phyloP scores from a whole-genome alignment of 2,113 vertebrate species.

The Danionella cerebrum region DNA sequence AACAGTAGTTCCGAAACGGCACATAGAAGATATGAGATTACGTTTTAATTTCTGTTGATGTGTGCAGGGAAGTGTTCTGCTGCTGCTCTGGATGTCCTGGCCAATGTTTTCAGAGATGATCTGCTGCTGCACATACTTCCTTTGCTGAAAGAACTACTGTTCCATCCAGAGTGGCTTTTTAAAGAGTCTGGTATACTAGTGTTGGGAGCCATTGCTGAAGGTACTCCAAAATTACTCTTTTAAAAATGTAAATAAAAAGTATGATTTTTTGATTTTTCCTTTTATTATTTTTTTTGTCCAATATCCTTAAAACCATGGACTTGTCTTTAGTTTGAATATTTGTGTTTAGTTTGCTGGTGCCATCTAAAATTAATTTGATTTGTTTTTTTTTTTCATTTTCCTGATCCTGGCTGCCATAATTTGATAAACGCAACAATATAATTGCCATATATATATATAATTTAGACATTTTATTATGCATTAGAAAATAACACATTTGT shows the following conservation, averaged over 20 bases:
- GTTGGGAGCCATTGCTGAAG: slow-evolving; percentile 94
- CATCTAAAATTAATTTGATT: too few species aligned
- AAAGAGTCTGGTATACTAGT: slow-evolving; percentile 97
- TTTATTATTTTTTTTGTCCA: neutral
- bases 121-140: slow-evolving; percentile 87
- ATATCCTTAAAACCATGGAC: too few species aligned
- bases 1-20: neutral
- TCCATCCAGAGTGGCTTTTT: slow-evolving; percentile 90
- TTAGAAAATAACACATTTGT: too few species aligned
- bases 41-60: slow-evolving; percentile 20
- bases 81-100: slow-evolving; percentile 87
- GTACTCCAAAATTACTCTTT: slow-evolving; percentile 51
- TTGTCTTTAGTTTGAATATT: too few species aligned
- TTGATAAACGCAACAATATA: too few species aligned
- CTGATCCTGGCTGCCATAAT: too few species aligned
- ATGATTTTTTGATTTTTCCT: too few species aligned
- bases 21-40: neutral
- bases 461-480: too few species aligned
- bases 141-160: slow-evolving; percentile 90
- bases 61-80: slow-evolving; percentile 89
- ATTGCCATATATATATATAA: too few species aligned
- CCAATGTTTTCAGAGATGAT: slow-evolving; percentile 94
- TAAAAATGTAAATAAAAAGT: too few species aligned
- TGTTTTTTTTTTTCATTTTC: too few species aligned
- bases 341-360: too few species aligned